These are phyloP conservation scores for Rotaria socialis DNA, from an alignment of 2,888 invertebrate species.

Conservation along the genomic window DNA sequence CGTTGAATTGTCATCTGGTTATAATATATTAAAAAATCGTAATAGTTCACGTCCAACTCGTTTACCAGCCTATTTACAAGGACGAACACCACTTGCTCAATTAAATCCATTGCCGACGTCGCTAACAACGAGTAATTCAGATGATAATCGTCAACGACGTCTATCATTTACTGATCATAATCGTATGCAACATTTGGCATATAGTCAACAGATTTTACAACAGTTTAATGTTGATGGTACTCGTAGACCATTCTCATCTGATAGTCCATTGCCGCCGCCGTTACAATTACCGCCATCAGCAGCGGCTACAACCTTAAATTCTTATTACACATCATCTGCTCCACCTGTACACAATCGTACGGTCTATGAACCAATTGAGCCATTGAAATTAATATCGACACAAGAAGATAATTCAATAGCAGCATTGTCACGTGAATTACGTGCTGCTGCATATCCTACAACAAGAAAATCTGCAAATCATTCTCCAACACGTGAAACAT, in stretches of 20 bases:
- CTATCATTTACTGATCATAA: slow-evolving; percentile 6
- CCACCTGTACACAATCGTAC: slow-evolving; percentile 27
- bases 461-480: background rate
- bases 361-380: background rate
- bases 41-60: background rate
- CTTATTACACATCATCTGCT: background rate
- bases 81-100: slow-evolving; percentile 13
- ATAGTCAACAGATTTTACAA: background rate
- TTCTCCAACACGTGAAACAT: slow-evolving; percentile 21
- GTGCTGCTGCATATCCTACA: slow-evolving; percentile 31
- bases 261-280: slow-evolving; percentile 13
- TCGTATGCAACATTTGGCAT: background rate
- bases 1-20: slow-evolving; percentile 24
- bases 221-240: background rate
- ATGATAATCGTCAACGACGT: slow-evolving; percentile 22
- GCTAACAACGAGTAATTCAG: background rate
- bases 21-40: slow-evolving; percentile 13
- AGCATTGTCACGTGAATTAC: slow-evolving; percentile 9
- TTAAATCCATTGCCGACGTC: background rate
- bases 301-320: background rate
- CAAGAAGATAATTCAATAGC: slow-evolving; percentile 22
- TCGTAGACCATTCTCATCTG: slow-evolving; percentile 1
- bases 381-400: background rate
- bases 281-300: background rate
- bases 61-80: background rate